These are phyloP conservation scores for Mus caroli DNA, from an alignment of 2,797 vertebrate genomes.

Conservation along the genomic window DNA sequence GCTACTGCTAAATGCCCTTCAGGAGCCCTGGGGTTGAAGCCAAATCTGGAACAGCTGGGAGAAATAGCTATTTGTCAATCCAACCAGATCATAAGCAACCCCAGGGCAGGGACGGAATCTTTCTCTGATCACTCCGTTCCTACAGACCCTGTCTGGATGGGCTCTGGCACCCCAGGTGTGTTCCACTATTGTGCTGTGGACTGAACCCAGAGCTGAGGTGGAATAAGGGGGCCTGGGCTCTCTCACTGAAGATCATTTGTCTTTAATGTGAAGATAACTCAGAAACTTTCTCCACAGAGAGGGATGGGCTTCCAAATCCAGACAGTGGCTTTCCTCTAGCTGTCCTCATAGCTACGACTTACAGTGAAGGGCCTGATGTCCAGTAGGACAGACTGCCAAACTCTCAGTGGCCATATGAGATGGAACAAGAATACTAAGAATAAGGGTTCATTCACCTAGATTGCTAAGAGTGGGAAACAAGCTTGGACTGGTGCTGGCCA, in stretches of 20 bases:
- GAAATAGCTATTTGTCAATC: slow-evolving; percentile 72
- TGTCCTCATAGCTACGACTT: neutral
- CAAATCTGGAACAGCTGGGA: slow-evolving; percentile 77
- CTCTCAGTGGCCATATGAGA: neutral
- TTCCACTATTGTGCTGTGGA: neutral
- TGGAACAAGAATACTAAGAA: neutral
- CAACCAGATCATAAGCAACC: slow-evolving; percentile 75
- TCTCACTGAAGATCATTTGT: neutral
- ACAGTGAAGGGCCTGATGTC: neutral
- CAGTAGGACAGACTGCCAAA: neutral
- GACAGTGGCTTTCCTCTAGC: neutral
- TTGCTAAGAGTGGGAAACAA: neutral
- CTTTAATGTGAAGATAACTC: neutral
- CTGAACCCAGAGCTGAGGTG: neutral
- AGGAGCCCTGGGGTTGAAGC: slow-evolving; percentile 76
- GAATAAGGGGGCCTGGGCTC: neutral
- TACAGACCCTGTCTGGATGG: neutral
- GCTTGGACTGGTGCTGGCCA: neutral
- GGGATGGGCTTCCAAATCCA: neutral
- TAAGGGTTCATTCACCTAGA: neutral
- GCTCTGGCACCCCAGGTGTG: neutral
- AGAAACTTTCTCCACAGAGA: neutral
- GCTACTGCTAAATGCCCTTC: slow-evolving; percentile 67
- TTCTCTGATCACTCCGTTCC: neutral
- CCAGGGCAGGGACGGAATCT: slow-evolving; percentile 40